Base-by-base conservation (phyloP, 1,140 invertebrate genomes). In the Armadillidium nasatum region DNA sequence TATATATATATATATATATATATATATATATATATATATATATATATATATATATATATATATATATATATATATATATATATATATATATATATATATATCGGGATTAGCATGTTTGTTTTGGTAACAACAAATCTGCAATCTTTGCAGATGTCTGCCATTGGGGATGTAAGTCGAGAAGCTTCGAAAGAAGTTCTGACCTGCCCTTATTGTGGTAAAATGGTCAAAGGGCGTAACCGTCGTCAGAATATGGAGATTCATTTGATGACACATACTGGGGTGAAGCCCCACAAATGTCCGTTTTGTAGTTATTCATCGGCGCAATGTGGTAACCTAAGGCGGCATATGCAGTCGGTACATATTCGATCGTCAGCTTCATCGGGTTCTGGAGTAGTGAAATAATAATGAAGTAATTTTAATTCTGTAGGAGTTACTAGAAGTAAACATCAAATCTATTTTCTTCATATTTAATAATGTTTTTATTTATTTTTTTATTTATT, bases 161-260 rank as follows among this genome's bases (percentile, higher is more conserved):
- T 46, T 78, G 77, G 66, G 71, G 71, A 76, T 60, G 74, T 70
- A 46, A 50, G 74, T 67, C 71, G 73, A 72, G 74, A 66, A 23
- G 74, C 54, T 19, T 44, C 71, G 21, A 74, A 74, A 72, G 74
- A 72, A 72, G 74, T 76, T 45, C 72, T 80, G 72, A 72, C 77
- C 66, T 78, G 77, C 50, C 77, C 79, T 22, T 73, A 78, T 50
- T 80, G 79, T 75, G 79, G 79, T 68, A 78, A 78, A 74, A 76
- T 75, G 23, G 76, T 76, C 69, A 75, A 80, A 75, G 79, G 79
- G 21, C 74, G 79, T 44, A 80, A 80, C 71, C 76, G 79, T 15
- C 77, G 75, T 15, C 79, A 80, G 73, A 80, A 80, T 67, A 80
- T 80, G 79, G 79, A 80, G 67, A 78, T 76, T 72, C 79, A 80